Evolutionary conservation across 1,140 invertebrate species (phyloP).

Genomic region (Bombus confusus): DNA sequence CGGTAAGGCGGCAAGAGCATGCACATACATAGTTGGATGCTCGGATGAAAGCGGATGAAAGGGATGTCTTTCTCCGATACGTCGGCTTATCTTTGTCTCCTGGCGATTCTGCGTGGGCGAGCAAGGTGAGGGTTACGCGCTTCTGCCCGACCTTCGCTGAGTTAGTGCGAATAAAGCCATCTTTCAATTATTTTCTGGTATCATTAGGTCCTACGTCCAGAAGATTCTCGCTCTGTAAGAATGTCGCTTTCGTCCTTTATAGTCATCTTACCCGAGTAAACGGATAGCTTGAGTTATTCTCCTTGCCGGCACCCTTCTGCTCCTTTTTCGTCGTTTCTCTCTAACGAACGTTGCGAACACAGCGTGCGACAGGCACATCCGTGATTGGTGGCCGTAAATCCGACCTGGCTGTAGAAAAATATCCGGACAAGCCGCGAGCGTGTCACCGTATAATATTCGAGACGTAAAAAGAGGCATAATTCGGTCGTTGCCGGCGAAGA

Average conservation of each 20-base stretch:
- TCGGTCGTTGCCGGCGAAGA: not conserved
- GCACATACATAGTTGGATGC: not conserved
- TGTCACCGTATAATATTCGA: slow-evolving; percentile 1
- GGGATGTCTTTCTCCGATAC: slow-evolving; percentile 49
- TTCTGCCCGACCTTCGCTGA: not conserved
- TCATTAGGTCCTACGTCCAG: not conserved
- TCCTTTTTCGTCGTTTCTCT: not conserved
- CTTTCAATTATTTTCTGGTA: not conserved
- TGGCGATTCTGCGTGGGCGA: slow-evolving; percentile 22
- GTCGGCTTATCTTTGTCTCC: slow-evolving; percentile 28
- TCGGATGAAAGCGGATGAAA: slow-evolving; percentile 34
- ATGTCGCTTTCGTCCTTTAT: too few relatives aligned
- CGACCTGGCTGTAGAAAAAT: not conserved
- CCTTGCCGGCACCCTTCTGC: not conserved
- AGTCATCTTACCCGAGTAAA: not conserved
- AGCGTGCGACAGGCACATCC: not conserved
- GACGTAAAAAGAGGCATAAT: slow-evolving; percentile 34
- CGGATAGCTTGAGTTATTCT: not conserved
- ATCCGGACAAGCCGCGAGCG: not conserved
- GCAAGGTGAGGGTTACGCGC: slow-evolving; percentile 36
- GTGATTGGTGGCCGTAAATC: not conserved
- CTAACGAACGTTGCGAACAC: not conserved
- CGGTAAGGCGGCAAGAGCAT: too few relatives aligned
- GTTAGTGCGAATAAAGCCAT: not conserved
- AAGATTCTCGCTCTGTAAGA: not conserved